These are phyloP conservation scores for Phalacrocorax aristotelis DNA, from an alignment of 2,113 vertebrate species.

Conservation along the genomic window DNA sequence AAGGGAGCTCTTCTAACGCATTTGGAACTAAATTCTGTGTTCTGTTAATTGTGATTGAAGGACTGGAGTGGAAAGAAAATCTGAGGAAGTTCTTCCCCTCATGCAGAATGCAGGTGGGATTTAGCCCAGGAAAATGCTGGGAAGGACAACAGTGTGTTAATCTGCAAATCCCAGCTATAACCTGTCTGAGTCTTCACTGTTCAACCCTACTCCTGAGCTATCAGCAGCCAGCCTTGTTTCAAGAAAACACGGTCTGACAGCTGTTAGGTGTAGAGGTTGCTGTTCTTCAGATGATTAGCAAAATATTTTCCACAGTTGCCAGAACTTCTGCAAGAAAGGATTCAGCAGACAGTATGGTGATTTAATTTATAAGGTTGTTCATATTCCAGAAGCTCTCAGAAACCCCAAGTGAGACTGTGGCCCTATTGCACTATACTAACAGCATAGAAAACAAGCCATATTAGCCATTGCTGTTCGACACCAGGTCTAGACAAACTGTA, in stretches of 20 bases:
- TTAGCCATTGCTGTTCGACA: neutral
- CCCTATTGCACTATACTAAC: neutral
- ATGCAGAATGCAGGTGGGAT: neutral
- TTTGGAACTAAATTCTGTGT: neutral
- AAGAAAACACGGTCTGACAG: neutral
- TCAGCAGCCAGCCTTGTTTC: neutral
- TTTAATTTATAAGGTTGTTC: neutral
- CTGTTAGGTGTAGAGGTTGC: slow-evolving; percentile 4
- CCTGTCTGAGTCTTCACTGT: neutral
- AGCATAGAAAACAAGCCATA: neutral
- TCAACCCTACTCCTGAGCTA: neutral
- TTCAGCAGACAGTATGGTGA: neutral
- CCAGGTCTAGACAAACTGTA: neutral
- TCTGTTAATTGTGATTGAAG: neutral
- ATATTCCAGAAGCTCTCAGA: neutral
- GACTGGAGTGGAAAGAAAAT: neutral
- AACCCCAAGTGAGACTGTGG: neutral
- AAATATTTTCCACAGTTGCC: neutral
- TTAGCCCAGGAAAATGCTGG: neutral
- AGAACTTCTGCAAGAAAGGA: neutral
- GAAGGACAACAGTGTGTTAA: neutral
- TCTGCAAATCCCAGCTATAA: slow-evolving; percentile 35
- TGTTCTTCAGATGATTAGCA: neutral
- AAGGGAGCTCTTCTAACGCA: neutral
- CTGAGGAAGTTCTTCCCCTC: neutral